Evolutionary conservation across 2,888 invertebrate species (phyloP).

Genomic region (Ditula angustiorana): DNA sequence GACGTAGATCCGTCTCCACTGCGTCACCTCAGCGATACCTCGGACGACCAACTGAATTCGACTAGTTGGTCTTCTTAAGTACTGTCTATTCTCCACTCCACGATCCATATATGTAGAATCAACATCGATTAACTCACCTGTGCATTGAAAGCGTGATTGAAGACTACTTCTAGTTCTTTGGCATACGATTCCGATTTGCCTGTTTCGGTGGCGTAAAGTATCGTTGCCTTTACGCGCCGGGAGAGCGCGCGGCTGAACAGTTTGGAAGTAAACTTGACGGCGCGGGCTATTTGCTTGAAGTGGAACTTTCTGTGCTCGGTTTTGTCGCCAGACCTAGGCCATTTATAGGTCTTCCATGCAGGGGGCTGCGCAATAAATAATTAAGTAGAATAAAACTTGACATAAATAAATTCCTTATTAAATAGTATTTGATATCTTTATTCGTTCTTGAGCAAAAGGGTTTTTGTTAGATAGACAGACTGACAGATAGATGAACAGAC

Average conservation of each 20-base stretch:
- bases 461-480: too few relatives aligned
- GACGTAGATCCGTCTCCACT: too few relatives aligned
- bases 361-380: constrained; percentile 86
- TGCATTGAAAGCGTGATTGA: constrained; percentile 97
- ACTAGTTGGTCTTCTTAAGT: too few relatives aligned
- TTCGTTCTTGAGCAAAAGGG: too few relatives aligned
- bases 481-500: too few relatives aligned
- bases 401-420: too few relatives aligned
- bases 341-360: constrained; percentile 96
- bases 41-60: too few relatives aligned
- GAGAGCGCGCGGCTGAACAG: constrained; percentile 97
- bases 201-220: constrained; percentile 97
- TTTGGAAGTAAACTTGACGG: constrained; percentile 98
- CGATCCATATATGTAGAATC: too few relatives aligned
- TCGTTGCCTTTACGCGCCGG: constrained; percentile 96
- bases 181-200: constrained; percentile 98
- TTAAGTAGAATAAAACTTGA: not conserved
- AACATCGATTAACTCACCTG: constrained; percentile 85
- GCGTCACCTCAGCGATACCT: too few relatives aligned
- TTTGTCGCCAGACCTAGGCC: constrained; percentile 89
- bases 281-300: constrained; percentile 97
- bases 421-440: too few relatives aligned
- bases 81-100: too few relatives aligned
- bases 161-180: constrained; percentile 94
- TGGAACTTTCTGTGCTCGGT: constrained; percentile 93